These are phyloP conservation scores for Dendrolimus pini DNA, from an alignment of 2,888 invertebrate species.

Conservation along the genomic window DNA sequence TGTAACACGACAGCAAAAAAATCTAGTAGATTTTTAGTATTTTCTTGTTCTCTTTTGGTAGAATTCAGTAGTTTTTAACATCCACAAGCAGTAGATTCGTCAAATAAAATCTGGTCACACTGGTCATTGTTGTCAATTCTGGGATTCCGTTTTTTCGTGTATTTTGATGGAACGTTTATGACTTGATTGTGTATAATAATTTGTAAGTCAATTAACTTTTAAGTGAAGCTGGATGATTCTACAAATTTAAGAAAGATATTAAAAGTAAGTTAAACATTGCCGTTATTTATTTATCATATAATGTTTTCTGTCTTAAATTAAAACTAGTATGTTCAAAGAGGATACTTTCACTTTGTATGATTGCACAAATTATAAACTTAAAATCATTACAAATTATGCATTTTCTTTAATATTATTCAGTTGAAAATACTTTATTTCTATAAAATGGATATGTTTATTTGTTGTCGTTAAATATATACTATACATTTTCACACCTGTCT, in stretches of 20 bases:
- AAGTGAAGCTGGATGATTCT: neutral
- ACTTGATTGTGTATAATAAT: neutral
- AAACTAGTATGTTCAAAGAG: neutral
- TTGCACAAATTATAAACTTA: neutral
- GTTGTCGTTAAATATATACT: no score
- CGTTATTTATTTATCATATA: neutral
- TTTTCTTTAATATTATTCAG: neutral
- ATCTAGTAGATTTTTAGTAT: no score
- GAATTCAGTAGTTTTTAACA: no score
- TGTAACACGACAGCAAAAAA: no score
- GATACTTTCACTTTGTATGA: neutral
- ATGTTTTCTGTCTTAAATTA: neutral
- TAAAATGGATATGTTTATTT: no score
- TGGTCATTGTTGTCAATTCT: neutral
- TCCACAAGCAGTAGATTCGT: no score
- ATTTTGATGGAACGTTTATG: neutral
- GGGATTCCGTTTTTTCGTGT: neutral
- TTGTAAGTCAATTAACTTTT: neutral
- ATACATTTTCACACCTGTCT: no score
- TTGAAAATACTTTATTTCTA: neutral
- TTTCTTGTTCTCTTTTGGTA: no score
- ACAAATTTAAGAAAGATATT: neutral
- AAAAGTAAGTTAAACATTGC: neutral
- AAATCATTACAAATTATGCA: neutral
- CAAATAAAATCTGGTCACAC: no score